Evolutionary conservation across 2,888 invertebrate genomes (phyloP).

Genomic region (Drosophila dives): DNA sequence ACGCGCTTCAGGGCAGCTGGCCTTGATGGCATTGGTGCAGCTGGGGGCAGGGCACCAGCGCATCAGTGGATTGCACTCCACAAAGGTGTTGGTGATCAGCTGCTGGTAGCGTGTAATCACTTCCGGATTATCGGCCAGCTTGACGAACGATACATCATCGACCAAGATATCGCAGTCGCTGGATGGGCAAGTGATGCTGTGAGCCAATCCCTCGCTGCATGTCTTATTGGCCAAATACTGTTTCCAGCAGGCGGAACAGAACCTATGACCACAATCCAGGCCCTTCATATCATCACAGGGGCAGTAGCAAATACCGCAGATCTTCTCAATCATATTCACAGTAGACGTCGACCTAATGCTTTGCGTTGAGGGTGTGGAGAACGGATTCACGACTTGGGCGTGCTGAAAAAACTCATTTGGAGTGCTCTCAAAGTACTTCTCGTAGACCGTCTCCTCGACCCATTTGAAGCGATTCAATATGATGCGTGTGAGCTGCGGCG

Average conservation of each 20-base stretch:
- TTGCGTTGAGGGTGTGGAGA: constrained; percentile 89
- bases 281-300: constrained; percentile 96
- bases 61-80: constrained; percentile 97
- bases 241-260: constrained; percentile 97
- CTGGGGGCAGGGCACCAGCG: constrained; percentile 99
- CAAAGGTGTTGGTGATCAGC: constrained; percentile 98
- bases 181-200: constrained; percentile 98
- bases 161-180: constrained; percentile 98
- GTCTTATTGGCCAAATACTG: constrained; percentile 99
- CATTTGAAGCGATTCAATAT: constrained; percentile 98
- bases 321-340: constrained; percentile 87
- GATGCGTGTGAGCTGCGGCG: constrained; percentile 95
- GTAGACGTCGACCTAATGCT: constrained; percentile 24
- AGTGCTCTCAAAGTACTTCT: constrained; percentile 97
- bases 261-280: constrained; percentile 97
- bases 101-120: constrained; percentile 97
- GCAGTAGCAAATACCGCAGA: constrained; percentile 95
- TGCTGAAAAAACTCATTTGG: constrained; percentile 97
- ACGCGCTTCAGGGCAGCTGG: constrained; percentile 94
- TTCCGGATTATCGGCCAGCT: constrained; percentile 92
- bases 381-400: constrained; percentile 97
- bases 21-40: constrained; percentile 97
- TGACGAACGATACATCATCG: constrained; percentile 98
- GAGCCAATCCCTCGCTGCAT: constrained; percentile 97
- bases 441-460: constrained; percentile 99